These are phyloP conservation scores for Hemiprocne comata DNA, from an alignment of 2,113 vertebrate species.

Conservation along the genomic window DNA sequence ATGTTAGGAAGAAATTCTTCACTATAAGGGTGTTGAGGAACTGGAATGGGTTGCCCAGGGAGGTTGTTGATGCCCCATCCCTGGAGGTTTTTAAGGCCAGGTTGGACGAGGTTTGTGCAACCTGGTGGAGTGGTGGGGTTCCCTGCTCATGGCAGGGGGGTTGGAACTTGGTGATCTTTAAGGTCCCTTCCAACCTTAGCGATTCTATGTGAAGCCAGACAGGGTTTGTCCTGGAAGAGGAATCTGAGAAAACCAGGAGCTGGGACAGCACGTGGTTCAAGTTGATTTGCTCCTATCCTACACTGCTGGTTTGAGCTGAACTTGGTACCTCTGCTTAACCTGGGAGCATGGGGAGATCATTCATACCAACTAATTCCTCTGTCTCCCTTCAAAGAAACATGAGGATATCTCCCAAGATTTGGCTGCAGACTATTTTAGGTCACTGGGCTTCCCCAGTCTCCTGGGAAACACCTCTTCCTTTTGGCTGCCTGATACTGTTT, in stretches of 20 bases:
- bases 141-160: too few relatives aligned
- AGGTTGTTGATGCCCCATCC: too few relatives aligned
- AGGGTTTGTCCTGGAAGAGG: background rate
- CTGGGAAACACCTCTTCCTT: background rate
- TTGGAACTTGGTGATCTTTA: too few relatives aligned
- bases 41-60: too few relatives aligned
- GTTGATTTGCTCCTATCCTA: background rate
- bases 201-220: too few relatives aligned
- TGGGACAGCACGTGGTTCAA: accelerated
- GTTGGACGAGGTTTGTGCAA: too few relatives aligned
- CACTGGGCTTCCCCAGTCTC: background rate
- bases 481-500: background rate
- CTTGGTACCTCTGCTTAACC: background rate
- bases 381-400: background rate
- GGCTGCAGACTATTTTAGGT: background rate
- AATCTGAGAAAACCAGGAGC: background rate
- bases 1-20: too few relatives aligned
- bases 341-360: background rate
- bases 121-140: too few relatives aligned
- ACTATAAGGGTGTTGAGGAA: too few relatives aligned
- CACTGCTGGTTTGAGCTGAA: background rate
- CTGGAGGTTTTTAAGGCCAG: too few relatives aligned
- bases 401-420: background rate
- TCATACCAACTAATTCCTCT: background rate
- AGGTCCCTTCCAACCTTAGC: too few relatives aligned